Base-by-base conservation (phyloP, 30 jellyfish, hydroid and myxozoan genomes). In the Morbakka virulenta region DNA sequence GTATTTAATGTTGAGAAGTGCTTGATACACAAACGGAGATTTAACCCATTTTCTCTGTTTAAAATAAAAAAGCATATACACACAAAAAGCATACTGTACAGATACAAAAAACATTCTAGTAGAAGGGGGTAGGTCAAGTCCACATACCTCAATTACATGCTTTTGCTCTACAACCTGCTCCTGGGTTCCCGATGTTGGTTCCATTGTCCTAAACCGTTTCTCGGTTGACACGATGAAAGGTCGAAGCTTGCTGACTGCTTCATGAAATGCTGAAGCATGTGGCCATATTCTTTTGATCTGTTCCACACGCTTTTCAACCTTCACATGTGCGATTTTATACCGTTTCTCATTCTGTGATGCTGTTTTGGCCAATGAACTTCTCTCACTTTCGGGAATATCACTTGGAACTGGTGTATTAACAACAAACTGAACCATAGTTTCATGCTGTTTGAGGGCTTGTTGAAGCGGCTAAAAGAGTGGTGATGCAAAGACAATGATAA, bases 141-240 rank as follows among this genome's bases (percentile, higher is more conserved):
- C 1, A 32, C 81, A 35, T 23, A 91, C 97, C 95, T 81, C 83
- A 28, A 89, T 57, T 24, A 69, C 91, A 28, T 93, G 34, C 72
- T 82, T 82, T 50, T 93, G 80, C 69, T 81, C 91, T 13, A 67
- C 81, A 12, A 83, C 84, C 51, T 83, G 76, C 31, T 81, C 95
- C 3, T 77, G 84, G n/a, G 48, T 79, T 61, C 89, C 61, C 9
- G 87, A 69, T 68, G 82, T 34, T n/a, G 85, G 82, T 62, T 86
- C 84, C 24, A 82, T 61, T 2, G 69, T 32, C 25, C 69, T 77
- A 22, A 89, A 12, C 36, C 76, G 81, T 52, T 89, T 89, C 63
- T 89, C 97, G 13, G 91, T 85, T 34, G 83, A 35, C 4, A 69
- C 72, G 25, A 89, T 50, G 95, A 95, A 89, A 11, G 95, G 93